Evolutionary conservation across 2,888 invertebrate genomes (phyloP), one percentile per base, ranked within the genome.

Genomic region (Himalopsyche tibetana): DNA sequence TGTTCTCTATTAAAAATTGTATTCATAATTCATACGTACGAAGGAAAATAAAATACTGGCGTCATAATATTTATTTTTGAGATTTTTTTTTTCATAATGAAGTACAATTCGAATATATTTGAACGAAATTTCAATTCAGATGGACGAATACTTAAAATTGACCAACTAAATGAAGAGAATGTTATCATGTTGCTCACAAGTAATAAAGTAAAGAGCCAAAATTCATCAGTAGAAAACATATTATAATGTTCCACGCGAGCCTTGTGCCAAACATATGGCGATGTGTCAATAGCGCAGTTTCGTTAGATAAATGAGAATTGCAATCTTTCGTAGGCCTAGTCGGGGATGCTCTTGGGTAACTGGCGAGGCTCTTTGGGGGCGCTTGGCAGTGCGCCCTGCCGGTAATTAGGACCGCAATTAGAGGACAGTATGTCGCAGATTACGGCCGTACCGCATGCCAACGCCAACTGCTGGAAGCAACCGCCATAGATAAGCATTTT

Each of bases 371-470:
- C 63, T 63, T 63, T 28, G 28, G 83, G 82, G 80, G 85, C 82
- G 84, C 42, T 84, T 84, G 15, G 85, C 55, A 89, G 89, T 89
- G 69, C 80, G 89, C 86, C 89, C 89, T 45, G 89, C 89, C 89
- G 91, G 90, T 92, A 93, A 93, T 93, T 93, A 93, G 92, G 91
- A 91, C 91, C 91, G 92, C 93, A 93, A 93, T 93, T 93, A 93
- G 92, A 91, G 92, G 92, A 92, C 93, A 93, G 92, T 93, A 91
- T 92, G 93, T 93, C 90, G 91, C 91, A 92, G 92, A 93, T 93
- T 93, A 92, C 93, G 90, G 90, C 91, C 88, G 86, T 84, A 83
- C 87, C 85, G 90, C 91, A 83, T 85, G 83, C 85, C 85, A 81
- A 83, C 85, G 79, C 85, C 84, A 84, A 63, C 9, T 69, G 74